Evolutionary conservation across 1,140 invertebrate species (phyloP), one percentile per base, ranked within the genome.

Genomic region (Physella acuta): DNA sequence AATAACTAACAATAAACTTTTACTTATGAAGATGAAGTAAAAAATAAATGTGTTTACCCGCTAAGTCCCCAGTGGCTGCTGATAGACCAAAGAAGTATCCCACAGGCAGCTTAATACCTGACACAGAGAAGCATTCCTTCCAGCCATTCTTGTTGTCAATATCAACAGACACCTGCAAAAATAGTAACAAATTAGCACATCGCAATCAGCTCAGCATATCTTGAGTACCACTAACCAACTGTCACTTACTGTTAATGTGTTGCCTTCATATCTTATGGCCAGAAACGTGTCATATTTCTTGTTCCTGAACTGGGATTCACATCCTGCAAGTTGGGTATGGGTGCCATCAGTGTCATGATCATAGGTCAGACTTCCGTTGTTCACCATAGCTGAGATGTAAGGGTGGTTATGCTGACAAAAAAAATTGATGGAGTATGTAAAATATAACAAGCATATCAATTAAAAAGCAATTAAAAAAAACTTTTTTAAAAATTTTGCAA

Each of bases 311-410:
- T 96, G 94, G 1, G 93, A 92, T 62, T 85, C 84, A 78, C 87
- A 88, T 17, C 96, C 97, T 37, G 93, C 92, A 8, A 99, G 80
- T 84, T 98, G 93, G 0, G 97, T 99, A 85, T 98, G 95, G 2
- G 96, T 99, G 51, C 98, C 98, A 88, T 99, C 98, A 36, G 92
- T 86, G 84, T 99, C 97, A 85, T 99, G 97, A 86, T 99, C 97
- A 85, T 99, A 99, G 81, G 92, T 91, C 61, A 97, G 85, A 24
- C 91, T 89, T 30, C 97, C 97, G 87, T 99, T 99, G 81, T 97
- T 98, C 0, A 99, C 88, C 96, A 99, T 99, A 0, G 94, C 95
- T 68, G 95, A 98, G 71, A 99, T 91, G 84, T 97, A 99, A 0
- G 97, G 98, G 89, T 99, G 97, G 81, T 94, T 91, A 86, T 99